Conservation (phyloP, 1,140 invertebrate genomes). For the Muscidifurax raptorellus region DNA sequence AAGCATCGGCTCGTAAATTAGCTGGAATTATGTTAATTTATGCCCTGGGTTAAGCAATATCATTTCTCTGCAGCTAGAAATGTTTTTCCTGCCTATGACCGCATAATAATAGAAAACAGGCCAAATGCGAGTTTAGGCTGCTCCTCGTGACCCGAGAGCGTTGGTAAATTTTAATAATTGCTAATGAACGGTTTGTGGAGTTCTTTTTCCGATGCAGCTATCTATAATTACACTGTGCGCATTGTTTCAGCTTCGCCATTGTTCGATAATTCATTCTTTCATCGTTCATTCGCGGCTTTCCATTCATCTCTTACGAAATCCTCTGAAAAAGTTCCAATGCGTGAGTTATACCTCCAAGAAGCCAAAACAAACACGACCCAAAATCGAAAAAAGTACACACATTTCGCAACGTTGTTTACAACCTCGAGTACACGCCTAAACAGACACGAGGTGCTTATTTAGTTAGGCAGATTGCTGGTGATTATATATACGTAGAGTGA, state of each 20-base stretch:
- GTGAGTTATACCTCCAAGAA: too few relatives aligned
- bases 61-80: neutral
- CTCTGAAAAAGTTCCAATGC: too few relatives aligned
- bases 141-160: too few relatives aligned
- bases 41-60: slow-evolving; percentile 21
- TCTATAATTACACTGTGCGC: neutral
- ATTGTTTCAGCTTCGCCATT: slow-evolving; percentile 15
- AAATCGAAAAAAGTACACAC: neutral
- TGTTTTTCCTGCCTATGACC: neutral
- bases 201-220: neutral
- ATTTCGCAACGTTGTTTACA: neutral
- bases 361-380: neutral
- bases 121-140: neutral
- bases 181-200: neutral
- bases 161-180: slow-evolving; percentile 1
- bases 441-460: slow-evolving; percentile 18
- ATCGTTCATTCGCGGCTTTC: neutral
- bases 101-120: slow-evolving; percentile 11
- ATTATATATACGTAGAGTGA: slow-evolving; percentile 10
- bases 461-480: slow-evolving; percentile 25
- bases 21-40: slow-evolving; percentile 47
- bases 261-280: neutral
- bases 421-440: neutral
- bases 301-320: neutral
- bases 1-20: slow-evolving; percentile 28